These are phyloP conservation scores for Syngnathus floridae DNA, from an alignment of 2,113 vertebrate genomes.

Conservation along the genomic window DNA sequence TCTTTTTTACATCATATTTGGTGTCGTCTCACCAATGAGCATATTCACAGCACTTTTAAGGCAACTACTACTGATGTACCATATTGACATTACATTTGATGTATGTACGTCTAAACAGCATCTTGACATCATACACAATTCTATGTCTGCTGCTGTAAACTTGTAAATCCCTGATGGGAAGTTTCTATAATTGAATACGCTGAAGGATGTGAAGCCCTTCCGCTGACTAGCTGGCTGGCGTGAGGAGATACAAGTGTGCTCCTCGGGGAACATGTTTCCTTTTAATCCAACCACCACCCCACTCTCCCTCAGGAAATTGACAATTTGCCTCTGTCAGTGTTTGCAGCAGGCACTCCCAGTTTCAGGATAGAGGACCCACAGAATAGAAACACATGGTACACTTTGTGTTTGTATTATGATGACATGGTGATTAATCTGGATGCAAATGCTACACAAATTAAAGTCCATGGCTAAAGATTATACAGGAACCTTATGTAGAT, in stretches of 20 bases:
- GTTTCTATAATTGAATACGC: constrained; percentile 2
- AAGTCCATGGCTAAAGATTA: not conserved
- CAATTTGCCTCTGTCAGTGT: constrained; percentile 1
- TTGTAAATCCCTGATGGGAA: not conserved
- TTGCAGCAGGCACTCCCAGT: not conserved
- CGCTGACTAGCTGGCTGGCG: constrained; percentile 5
- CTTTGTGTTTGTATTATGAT: not conserved
- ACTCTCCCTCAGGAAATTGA: constrained; percentile 3
- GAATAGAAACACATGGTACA: not conserved
- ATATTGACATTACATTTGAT: not conserved
- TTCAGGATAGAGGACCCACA: not conserved
- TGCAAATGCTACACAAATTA: not conserved
- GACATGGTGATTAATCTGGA: not conserved
- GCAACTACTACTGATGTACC: too few species aligned
- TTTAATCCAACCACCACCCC: not conserved
- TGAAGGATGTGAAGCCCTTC: not conserved
- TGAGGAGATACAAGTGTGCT: constrained; percentile 10
- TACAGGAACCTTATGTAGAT: not conserved
- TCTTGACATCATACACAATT: not conserved
- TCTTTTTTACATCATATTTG: too few species aligned
- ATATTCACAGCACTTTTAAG: too few species aligned
- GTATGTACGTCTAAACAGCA: not conserved
- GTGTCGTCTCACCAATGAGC: too few species aligned
- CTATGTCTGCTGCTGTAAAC: not conserved
- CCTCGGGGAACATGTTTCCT: not conserved